A percentile compares a stretch with the other conserved stretches of the same genome.
phyloP scores from a whole-genome alignment of 1,140 invertebrate species.

The Drosophila busckii region DNA sequence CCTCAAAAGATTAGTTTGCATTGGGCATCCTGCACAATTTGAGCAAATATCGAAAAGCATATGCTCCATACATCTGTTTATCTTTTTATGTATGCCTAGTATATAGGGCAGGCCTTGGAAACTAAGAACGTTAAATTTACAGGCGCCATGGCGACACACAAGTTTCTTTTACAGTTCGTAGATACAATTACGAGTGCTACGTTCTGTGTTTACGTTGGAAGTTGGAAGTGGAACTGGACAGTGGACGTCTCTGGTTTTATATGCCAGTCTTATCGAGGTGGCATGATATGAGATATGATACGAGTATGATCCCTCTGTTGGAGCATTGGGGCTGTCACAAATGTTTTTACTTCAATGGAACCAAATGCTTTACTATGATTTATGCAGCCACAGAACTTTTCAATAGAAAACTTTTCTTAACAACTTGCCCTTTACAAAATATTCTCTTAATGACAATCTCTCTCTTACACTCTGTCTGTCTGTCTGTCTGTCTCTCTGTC shows the following conservation, averaged over 20 bases:
- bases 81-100: not conserved
- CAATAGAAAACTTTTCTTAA: slow-evolving; percentile 16
- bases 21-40: slow-evolving; percentile 9
- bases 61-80: too few relatives aligned
- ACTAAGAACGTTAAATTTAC: slow-evolving; percentile 4
- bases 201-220: slow-evolving; percentile 9
- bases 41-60: too few relatives aligned
- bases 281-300: slow-evolving; percentile 53
- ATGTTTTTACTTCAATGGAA: slow-evolving; percentile 12
- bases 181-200: slow-evolving; percentile 4
- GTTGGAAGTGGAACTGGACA: slow-evolving; percentile 13
- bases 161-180: too few relatives aligned
- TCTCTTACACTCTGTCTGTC: not conserved
- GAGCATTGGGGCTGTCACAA: slow-evolving; percentile 51
- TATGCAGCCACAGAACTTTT: too few relatives aligned
- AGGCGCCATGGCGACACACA: slow-evolving; percentile 14
- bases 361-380: too few relatives aligned
- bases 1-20: slow-evolving; percentile 15
- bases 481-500: not conserved
- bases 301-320: slow-evolving; percentile 50
- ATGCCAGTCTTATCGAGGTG: slow-evolving; percentile 32
- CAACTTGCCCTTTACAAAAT: too few relatives aligned
- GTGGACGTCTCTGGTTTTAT: slow-evolving; percentile 6
- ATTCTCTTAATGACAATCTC: too few relatives aligned
- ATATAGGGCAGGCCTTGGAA: slow-evolving; percentile 5